These are phyloP conservation scores for Drosophila ezoana DNA, from an alignment of 2,888 invertebrate species.

Conservation along the genomic window DNA sequence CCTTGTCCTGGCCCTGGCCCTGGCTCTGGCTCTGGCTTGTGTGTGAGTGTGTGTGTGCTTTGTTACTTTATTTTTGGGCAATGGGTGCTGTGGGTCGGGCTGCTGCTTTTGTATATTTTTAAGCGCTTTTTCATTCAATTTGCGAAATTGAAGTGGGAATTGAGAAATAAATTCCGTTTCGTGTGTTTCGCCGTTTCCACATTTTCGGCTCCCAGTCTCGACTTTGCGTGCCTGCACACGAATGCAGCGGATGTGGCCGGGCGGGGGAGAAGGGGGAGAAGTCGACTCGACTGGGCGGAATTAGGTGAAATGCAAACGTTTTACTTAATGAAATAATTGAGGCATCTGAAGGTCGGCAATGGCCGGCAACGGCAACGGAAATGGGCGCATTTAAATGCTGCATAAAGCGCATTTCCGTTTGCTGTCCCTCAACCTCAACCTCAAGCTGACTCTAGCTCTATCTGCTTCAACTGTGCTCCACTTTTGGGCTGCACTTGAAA, in stretches of 20 bases:
- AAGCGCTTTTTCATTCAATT: slow-evolving; percentile 84
- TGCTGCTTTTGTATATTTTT: slow-evolving; percentile 81
- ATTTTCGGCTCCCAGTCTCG: slow-evolving; percentile 26
- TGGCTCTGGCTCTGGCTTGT: slow-evolving; percentile 7
- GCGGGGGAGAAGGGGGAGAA: background rate
- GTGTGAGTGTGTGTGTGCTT: slow-evolving; percentile 33
- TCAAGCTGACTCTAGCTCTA: background rate
- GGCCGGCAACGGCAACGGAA: slow-evolving; percentile 51
- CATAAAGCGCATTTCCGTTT: slow-evolving; percentile 74
- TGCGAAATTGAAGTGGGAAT: slow-evolving; percentile 84
- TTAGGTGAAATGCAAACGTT: slow-evolving; percentile 80
- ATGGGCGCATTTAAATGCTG: slow-evolving; percentile 69
- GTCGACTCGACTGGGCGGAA: slow-evolving; percentile 52
- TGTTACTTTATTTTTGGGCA: slow-evolving; percentile 73
- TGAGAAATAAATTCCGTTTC: slow-evolving; percentile 82
- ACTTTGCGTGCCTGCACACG: slow-evolving; percentile 65
- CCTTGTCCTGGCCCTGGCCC: slow-evolving; percentile 37
- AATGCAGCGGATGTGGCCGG: slow-evolving; percentile 71
- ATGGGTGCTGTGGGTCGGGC: slow-evolving; percentile 37
- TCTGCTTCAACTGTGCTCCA: slow-evolving; percentile 29
- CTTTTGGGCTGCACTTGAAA: slow-evolving; percentile 58
- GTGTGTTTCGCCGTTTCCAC: slow-evolving; percentile 52
- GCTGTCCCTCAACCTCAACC: slow-evolving; percentile 28
- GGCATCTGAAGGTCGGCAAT: slow-evolving; percentile 68
- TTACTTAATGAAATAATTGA: slow-evolving; percentile 80